Percentiles rank a stretch among this genome's conserved stretches.
Evolutionary conservation across 2,797 vertebrate genomes (phyloP).

Genomic region (Notolabrus celidotus): DNA sequence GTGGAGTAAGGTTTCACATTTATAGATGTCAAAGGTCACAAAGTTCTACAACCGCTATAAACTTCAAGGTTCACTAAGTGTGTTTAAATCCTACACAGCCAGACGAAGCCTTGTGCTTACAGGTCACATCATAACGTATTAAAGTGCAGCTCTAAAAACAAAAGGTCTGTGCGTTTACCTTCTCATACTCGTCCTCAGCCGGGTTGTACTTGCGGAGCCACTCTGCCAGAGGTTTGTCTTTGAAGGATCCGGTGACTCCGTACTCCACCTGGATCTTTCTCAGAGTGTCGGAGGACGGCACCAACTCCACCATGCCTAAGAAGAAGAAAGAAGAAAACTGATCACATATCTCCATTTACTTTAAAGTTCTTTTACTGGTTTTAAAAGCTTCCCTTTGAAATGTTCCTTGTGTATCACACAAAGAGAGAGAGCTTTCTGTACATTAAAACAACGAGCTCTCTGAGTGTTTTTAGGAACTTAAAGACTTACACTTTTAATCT

Average conservation of each 20-base stretch:
- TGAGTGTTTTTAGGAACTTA: too few species aligned
- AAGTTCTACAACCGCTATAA: conserved; percentile 16
- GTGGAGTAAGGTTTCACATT: conserved; percentile 25
- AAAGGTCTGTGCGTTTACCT: conserved; percentile 82
- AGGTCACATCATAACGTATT: too few species aligned
- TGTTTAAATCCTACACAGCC: not conserved
- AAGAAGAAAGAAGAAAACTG: too few species aligned
- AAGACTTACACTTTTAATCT: too few species aligned
- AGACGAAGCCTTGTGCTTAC: too few species aligned
- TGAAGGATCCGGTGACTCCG: conserved; percentile 97
- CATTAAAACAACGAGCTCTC: too few species aligned
- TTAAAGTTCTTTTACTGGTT: too few species aligned
- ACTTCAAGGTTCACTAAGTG: not conserved
- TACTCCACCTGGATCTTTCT: conserved; percentile 99
- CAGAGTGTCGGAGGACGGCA: conserved; percentile 95
- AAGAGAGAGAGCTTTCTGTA: too few species aligned
- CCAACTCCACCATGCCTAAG: conserved; percentile 97
- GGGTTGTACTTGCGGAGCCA: conserved; percentile 98
- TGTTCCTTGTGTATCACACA: too few species aligned
- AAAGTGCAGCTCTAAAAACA: not conserved
- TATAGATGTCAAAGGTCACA: conserved; percentile 22
- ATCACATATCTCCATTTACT: too few species aligned
- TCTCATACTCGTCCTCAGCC: conserved; percentile 98
- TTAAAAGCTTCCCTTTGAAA: too few species aligned
- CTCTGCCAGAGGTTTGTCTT: conserved; percentile 98